Evolutionary conservation across 2,888 invertebrate species (phyloP).

Genomic region (Globia sparganii): DNA sequence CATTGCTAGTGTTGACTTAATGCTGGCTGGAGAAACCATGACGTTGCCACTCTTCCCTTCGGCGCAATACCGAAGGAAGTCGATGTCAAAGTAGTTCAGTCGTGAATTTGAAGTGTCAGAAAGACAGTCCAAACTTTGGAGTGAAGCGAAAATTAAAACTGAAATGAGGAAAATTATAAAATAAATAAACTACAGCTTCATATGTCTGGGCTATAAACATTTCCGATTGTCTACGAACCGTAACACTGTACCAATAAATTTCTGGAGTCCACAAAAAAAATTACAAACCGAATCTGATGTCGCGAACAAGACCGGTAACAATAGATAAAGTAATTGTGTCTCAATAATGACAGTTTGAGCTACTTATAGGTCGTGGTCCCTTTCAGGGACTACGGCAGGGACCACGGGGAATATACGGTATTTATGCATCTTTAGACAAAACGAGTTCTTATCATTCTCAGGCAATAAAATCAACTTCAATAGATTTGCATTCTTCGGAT

Average conservation of each 20-base stretch:
- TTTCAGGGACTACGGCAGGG: no score
- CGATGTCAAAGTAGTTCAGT: conserved; percentile 90
- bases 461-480: conserved; percentile 26
- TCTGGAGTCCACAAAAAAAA: neutral
- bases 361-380: no score
- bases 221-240: neutral
- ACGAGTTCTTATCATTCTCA: conserved; percentile 23
- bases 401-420: no score
- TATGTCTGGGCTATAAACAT: neutral
- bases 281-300: neutral
- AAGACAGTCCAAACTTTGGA: conserved; percentile 73
- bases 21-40: conserved; percentile 92
- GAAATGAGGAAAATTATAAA: conserved; percentile 66
- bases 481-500: conserved; percentile 20
- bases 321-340: no score
- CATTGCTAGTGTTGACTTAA: conserved; percentile 91
- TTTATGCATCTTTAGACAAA: neutral
- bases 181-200: neutral
- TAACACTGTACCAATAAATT: neutral
- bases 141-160: conserved; percentile 66
- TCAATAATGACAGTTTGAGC: no score
- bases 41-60: conserved; percentile 88
- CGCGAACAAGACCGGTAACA: no score
- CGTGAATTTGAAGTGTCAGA: conserved; percentile 72
- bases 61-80: conserved; percentile 86